These are phyloP conservation scores for Clarias platycephalus DNA, from an alignment of 2,797 vertebrate species.

Conservation along the genomic window DNA sequence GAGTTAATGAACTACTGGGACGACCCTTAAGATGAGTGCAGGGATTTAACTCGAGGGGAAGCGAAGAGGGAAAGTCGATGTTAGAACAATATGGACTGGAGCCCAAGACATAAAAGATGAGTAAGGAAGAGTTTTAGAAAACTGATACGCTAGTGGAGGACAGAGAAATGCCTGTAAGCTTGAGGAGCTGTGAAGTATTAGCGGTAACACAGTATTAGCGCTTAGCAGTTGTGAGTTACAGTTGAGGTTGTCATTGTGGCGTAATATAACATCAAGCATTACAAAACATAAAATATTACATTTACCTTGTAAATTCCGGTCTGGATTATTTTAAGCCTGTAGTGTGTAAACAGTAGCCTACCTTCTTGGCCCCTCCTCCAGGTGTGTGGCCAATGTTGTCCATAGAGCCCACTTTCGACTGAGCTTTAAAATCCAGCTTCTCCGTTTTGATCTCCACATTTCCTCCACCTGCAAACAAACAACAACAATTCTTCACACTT, in stretches of 20 bases:
- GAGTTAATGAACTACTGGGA: slow-evolving; percentile 3
- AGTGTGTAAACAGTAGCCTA: slow-evolving; percentile 56
- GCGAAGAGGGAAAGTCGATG: neutral
- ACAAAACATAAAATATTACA: neutral
- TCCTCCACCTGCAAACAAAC: slow-evolving; percentile 80
- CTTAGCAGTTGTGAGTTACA: neutral
- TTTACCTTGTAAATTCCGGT: neutral
- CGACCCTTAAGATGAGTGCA: neutral
- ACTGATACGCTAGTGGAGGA: neutral
- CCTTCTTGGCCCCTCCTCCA: slow-evolving; percentile 87
- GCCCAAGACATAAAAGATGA: neutral
- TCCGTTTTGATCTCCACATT: slow-evolving; percentile 89
- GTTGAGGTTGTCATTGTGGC: neutral
- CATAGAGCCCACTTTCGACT: slow-evolving; percentile 90
- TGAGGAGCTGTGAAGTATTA: neutral
- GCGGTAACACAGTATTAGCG: neutral
- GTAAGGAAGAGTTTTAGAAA: neutral
- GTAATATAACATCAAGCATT: neutral
- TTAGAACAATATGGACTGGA: neutral
- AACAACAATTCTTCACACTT: no score
- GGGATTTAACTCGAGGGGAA: neutral
- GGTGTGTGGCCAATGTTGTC: slow-evolving; percentile 86
- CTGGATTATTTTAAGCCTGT: neutral
- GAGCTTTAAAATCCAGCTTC: slow-evolving; percentile 87
- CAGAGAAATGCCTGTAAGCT: slow-evolving; percentile 9